These are phyloP conservation scores for Osedax fenrisi DNA, from an alignment of 2,888 invertebrate genomes.

Conservation along the genomic window DNA sequence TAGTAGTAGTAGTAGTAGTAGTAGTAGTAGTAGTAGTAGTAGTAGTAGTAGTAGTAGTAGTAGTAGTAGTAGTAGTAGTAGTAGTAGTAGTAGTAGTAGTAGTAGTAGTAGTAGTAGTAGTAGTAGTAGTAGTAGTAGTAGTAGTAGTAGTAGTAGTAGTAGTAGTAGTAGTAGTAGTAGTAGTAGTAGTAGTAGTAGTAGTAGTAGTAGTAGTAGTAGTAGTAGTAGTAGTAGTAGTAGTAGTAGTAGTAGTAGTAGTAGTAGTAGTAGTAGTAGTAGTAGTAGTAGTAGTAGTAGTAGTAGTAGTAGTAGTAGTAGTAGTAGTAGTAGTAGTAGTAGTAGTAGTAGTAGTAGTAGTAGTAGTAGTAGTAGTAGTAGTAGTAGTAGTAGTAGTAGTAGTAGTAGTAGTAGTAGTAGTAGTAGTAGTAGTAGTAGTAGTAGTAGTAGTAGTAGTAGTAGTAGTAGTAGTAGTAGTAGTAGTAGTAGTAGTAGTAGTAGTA, in stretches of 20 bases:
- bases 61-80: background rate
- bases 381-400: background rate
- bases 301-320: conserved; percentile 2
- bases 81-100: conserved; percentile 2
- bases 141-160: conserved; percentile 2
- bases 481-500: conserved; percentile 2
- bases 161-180: conserved; percentile 2
- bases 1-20: too few species aligned
- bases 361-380: conserved; percentile 2
- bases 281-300: background rate
- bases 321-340: background rate
- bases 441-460: conserved; percentile 2
- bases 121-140: conserved; percentile 2
- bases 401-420: conserved; percentile 2
- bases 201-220: conserved; percentile 2
- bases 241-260: background rate
- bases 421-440: conserved; percentile 2
- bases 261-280: background rate
- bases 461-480: conserved; percentile 2
- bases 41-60: conserved; percentile 2
- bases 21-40: background rate
- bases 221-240: background rate
- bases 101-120: conserved; percentile 2
- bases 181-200: conserved; percentile 2
- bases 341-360: background rate